phyloP scores from a whole-genome alignment of 2,113 vertebrate species.

The Diphyllodes magnificus region DNA sequence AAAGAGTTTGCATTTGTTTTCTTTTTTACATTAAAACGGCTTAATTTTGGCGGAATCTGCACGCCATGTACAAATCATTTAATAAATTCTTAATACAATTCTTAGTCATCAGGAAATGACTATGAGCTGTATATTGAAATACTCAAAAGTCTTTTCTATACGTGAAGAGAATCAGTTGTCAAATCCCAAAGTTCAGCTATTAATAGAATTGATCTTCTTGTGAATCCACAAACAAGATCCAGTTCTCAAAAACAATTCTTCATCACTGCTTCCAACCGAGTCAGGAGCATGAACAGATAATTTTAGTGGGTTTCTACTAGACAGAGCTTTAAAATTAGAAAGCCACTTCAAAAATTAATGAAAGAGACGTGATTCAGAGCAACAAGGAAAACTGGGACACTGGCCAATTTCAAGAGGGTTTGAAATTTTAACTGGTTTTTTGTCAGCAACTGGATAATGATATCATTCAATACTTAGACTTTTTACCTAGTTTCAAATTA shows the following conservation, averaged over 20 bases:
- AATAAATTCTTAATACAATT: not conserved
- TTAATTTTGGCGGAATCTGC: not conserved
- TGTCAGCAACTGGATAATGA: not conserved
- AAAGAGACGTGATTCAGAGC: not conserved
- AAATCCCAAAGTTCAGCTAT: not conserved
- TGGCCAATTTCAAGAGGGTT: not conserved
- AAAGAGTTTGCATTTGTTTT: not conserved
- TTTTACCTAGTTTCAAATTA: not conserved
- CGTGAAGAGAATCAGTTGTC: not conserved
- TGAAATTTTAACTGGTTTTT: not conserved
- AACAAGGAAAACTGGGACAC: not conserved
- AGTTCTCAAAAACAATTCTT: not conserved
- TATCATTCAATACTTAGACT: not conserved
- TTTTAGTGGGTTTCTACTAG: not conserved
- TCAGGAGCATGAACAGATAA: not conserved
- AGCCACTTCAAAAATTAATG: slow-evolving; percentile 24
- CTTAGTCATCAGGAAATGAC: accelerated
- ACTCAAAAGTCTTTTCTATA: not conserved
- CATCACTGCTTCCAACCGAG: not conserved
- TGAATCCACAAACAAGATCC: not conserved
- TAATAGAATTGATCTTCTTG: not conserved
- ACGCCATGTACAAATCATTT: not conserved
- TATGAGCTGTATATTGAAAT: not conserved
- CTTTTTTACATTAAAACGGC: not conserved
- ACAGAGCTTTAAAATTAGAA: slow-evolving; percentile 27